Evolutionary conservation across 2,888 invertebrate species (phyloP).

Genomic region (Incurvaria masculella): DNA sequence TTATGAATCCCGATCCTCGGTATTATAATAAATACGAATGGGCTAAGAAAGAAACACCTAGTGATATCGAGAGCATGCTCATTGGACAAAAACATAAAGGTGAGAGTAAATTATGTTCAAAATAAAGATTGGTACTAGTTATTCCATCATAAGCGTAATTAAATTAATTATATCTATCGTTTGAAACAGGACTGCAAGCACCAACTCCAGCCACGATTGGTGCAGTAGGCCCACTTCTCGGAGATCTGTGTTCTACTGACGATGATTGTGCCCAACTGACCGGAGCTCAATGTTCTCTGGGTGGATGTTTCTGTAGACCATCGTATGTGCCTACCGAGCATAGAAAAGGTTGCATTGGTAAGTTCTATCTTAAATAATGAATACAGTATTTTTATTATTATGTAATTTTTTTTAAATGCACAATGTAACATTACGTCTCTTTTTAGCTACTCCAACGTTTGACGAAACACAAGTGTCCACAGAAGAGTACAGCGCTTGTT

Average conservation of each 20-base stretch:
- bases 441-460: background rate
- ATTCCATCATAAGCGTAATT: no score
- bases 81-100: slow-evolving; percentile 47
- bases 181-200: slow-evolving; percentile 31
- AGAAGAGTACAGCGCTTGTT: slow-evolving; percentile 67
- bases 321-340: slow-evolving; percentile 47
- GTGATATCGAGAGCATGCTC: slow-evolving; percentile 40
- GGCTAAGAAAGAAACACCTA: slow-evolving; percentile 53
- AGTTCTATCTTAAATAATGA: no score
- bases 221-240: slow-evolving; percentile 63
- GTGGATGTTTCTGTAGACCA: slow-evolving; percentile 71
- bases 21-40: slow-evolving; percentile 61
- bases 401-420: no score
- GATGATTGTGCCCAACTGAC: slow-evolving; percentile 58
- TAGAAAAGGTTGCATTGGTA: slow-evolving; percentile 46
- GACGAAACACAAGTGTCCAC: slow-evolving; percentile 52
- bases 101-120: slow-evolving; percentile 19
- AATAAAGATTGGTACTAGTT: no score
- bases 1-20: slow-evolving; percentile 66
- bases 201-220: slow-evolving; percentile 51
- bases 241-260: slow-evolving; percentile 70
- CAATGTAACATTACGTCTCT: background rate
- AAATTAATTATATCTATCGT: no score
- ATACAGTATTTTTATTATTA: no score
- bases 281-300: slow-evolving; percentile 69